Conservation (phyloP, 2,113 vertebrate species). For the Daphoenositta chrysoptera region DNA sequence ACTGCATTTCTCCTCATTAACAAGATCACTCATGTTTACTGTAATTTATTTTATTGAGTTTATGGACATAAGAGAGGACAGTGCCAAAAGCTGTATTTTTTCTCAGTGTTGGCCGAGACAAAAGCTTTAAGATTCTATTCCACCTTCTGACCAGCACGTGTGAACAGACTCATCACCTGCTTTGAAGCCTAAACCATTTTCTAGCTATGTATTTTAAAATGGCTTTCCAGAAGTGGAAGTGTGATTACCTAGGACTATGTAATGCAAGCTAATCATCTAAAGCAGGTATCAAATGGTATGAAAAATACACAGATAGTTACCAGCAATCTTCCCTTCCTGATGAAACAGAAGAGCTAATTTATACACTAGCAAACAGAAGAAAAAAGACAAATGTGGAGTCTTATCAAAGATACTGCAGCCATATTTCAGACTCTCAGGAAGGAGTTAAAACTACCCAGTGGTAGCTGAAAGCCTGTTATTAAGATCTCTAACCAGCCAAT, state of each 20-base stretch:
- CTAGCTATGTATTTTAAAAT: background rate
- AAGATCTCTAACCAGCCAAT: background rate
- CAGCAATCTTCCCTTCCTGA: background rate
- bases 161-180: background rate
- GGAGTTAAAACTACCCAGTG: background rate
- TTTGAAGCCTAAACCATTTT: background rate
- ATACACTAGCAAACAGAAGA: background rate
- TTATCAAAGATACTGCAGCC: background rate
- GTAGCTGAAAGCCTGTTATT: background rate
- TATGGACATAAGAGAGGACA: background rate
- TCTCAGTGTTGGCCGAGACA: background rate
- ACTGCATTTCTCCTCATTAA: background rate
- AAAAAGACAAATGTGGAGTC: background rate
- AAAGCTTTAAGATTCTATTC: background rate
- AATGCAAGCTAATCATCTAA: background rate
- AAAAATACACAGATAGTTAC: background rate
- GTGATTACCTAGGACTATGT: background rate
- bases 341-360: background rate
- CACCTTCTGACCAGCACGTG: background rate
- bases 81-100: background rate
- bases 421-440: background rate
- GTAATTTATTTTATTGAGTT: background rate
- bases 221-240: background rate
- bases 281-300: background rate
- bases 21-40: background rate